Base-by-base conservation (phyloP, 2,797 vertebrate species). In the Ciconia nigra region DNA sequence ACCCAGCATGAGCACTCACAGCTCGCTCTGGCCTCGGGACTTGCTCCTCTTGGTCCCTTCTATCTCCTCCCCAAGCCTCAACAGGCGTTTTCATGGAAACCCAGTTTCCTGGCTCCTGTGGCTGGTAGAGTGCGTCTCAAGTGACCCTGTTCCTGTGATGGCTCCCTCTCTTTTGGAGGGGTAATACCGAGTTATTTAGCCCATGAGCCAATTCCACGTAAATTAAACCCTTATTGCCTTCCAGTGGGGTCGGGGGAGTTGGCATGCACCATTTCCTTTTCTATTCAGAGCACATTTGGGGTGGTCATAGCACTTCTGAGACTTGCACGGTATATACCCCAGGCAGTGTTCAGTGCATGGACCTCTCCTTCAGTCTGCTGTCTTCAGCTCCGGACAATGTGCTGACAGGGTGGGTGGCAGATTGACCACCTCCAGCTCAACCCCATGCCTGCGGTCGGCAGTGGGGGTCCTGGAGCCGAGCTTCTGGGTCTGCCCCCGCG, bases 331-430 rank as follows among this genome's bases (percentile, higher is more conserved):
- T 8, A 2, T 63, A 9, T 41, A 29, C 17, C 25, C 35, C 59
- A 21, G 14, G 10, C 67, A 52, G 28, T 2, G 0, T 41, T 70
- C 51, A 81, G 46, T 16, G 7, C 3, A 0, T 28, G 33, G 18
- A 47, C 78, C 17, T 41, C 59, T 72, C 31, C 82, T 62, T 63
- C 1, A 3, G 2, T 57, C 24, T 1, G 0, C 9, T 0, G 0
- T 47, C 67, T 58, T 44, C 55, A 55, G 47, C 55, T 62, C 70
- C 4, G 6, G 39, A 62, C 15, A 55, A 9, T 0, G 1, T 51
- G 33, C 49, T 41, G 44, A 52, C n/a, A 57, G 26, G 16, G 18
- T 71, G n/a, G 39, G 39, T 71, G 66, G 52, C 44, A 80, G 39
- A 51, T 0, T 70, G 39, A 20, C 42, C 4, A 4, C 57, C 73